Base-by-base conservation (phyloP, 2,797 vertebrate genomes). In the Valencia hispanica region DNA sequence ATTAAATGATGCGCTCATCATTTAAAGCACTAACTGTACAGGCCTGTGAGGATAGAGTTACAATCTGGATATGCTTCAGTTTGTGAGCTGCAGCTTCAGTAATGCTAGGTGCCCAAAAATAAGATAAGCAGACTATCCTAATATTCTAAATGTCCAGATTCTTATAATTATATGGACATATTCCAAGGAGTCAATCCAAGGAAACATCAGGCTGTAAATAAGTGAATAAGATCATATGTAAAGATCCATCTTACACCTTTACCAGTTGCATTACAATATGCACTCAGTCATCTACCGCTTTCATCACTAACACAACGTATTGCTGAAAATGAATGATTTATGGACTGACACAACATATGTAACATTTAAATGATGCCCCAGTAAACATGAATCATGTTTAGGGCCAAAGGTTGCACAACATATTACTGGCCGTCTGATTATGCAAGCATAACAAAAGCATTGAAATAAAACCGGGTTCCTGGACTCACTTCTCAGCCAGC, bases 401-500 rank as follows among this genome's bases (percentile, higher is more conserved):
- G 61, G 61, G 61, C 34, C 61, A 65, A 65, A 65, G 61, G 32
- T 65, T 39, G 20, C 61, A 36, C 30, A 22, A 14, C 30, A 65
- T 25, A 36, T 65, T 22, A 39, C 39, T 39, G 61, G 20, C 20
- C 10, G 5, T 41, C 36, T 66, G 36, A 39, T 66, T n/a, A 66
- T 66, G 36, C 11, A 41, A 66, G 63, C 22, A 41, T 45, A 45
- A 72, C 20, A 66, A 32, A 55, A 18, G 3, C 61, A 77, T 18
- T 7, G 1, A 4, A 73, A 55, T 63, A 66, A 11, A 68, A 55
- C 25, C 15, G 39, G 39, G 68, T 3, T 51, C 51, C 39, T 55
- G 15, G 9, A 68, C 91, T 8, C 96, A 99, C 98, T 99, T 99
- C 92, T 99, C 97, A 68, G 98, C 98, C 94, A 99, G 97, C 39